Evolutionary conservation across 2,888 invertebrate genomes (phyloP).

Genomic region (Cantharis flavilabris): DNA sequence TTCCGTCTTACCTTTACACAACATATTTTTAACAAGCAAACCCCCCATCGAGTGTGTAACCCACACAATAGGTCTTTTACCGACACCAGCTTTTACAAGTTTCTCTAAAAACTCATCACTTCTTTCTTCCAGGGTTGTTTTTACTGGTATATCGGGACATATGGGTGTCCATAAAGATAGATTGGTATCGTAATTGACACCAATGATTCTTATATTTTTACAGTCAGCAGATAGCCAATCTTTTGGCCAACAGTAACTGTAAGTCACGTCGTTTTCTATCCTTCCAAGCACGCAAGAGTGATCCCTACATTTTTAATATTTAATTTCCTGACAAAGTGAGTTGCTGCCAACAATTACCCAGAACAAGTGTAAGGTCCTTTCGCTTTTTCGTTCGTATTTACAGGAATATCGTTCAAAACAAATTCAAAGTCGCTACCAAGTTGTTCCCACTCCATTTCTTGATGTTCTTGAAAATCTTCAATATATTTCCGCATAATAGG

Average conservation of each 20-base stretch:
- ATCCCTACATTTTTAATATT: neutral
- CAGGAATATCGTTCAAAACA: slow-evolving; percentile 68
- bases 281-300: neutral
- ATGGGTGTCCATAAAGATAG: slow-evolving; percentile 80
- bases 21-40: slow-evolving; percentile 83
- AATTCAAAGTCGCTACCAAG: slow-evolving; percentile 65
- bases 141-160: slow-evolving; percentile 64
- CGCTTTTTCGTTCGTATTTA: slow-evolving; percentile 55
- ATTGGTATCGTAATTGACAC: slow-evolving; percentile 86
- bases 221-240: slow-evolving; percentile 90
- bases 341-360: slow-evolving; percentile 47
- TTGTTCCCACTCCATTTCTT: slow-evolving; percentile 61
- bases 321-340: neutral
- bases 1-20: slow-evolving; percentile 65
- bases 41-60: slow-evolving; percentile 97
- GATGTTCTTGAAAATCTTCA: slow-evolving; percentile 60
- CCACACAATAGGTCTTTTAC: slow-evolving; percentile 84
- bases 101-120: slow-evolving; percentile 70
- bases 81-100: slow-evolving; percentile 76
- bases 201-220: slow-evolving; percentile 75
- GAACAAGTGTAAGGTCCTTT: slow-evolving; percentile 58
- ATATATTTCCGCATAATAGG: slow-evolving; percentile 51
- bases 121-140: slow-evolving; percentile 66
- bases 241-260: slow-evolving; percentile 89
- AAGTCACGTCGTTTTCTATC: slow-evolving; percentile 33